Base-by-base conservation (phyloP, 2,888 invertebrate species). In the Plebejus anna region DNA sequence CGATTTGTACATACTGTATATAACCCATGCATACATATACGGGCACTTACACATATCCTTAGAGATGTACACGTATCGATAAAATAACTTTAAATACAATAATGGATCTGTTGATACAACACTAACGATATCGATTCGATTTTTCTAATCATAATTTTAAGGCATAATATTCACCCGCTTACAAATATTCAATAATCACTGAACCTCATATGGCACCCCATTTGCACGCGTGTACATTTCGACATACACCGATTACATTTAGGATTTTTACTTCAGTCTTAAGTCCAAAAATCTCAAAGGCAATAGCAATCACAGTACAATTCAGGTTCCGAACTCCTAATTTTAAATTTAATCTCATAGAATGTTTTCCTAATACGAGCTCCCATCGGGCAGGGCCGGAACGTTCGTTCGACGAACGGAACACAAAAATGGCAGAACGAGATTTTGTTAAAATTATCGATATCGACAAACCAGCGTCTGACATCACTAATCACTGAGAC, bases 211-310 rank as follows among this genome's bases (percentile, higher is more conserved):
- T 93, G 93, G 93, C 93, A 93, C 93, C 87, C 86, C 82, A 81
- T 88, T 90, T 88, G 87, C 88, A 89, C 83, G 85, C 85, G 86
- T 85, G 82, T 81, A 81, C 83, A 81, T 84, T 47, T 59, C 72
- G 57, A 57, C 59, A 76, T 82, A 86, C 87, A 73, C 73, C 32
- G 16, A 73, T 73, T 55, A 73, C 73, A 73, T 73, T 73, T 73
- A 73, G 73, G 73, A 73, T 73, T 85, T 86, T 87, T 86, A 84
- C 85, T 86, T 91, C 92, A 93, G 93, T 93, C 92, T 92, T 92
- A 88, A 82, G 87, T 88, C 89, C 90, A 91, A 88, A 92, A 92
- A 92, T 92, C 92, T 92, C 91, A 91, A 90, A 87, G 90, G 90
- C 90, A 89, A 88, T 86, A 85, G 84, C 84, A 85, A 92, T 92